These are phyloP conservation scores for Anneissia japonica DNA, from an alignment of 35 echinoderm and acorn worm species.

Conservation along the genomic window DNA sequence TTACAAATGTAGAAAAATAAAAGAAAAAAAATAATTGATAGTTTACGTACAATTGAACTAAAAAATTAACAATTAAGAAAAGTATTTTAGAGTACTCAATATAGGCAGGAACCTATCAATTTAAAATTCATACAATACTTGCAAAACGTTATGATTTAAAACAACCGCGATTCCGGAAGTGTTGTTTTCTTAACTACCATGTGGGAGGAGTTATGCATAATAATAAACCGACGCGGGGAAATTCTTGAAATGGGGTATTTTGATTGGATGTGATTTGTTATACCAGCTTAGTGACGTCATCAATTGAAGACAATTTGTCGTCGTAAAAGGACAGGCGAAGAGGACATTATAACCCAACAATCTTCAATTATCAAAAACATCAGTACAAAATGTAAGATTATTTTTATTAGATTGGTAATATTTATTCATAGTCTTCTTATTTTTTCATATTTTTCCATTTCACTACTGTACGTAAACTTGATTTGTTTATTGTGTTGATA, in stretches of 20 bases:
- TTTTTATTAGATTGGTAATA: neutral
- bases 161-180: neutral
- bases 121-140: too few species aligned
- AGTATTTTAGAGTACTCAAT: too few species aligned
- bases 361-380: neutral
- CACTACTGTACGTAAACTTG: too few species aligned
- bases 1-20: too few species aligned
- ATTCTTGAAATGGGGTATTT: neutral
- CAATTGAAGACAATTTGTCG: neutral
- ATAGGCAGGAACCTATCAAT: too few species aligned
- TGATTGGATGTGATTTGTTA: neutral
- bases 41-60: too few species aligned
- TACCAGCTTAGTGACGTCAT: neutral
- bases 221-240: neutral
- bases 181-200: neutral
- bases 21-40: too few species aligned
- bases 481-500: too few species aligned
- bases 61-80: too few species aligned
- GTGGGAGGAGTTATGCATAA: neutral
- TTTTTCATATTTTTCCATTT: too few species aligned
- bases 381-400: neutral
- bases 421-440: too few species aligned
- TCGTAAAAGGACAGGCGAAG: neutral
- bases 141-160: neutral
- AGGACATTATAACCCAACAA: neutral